These are phyloP conservation scores for Apocheima hispidaria DNA, from an alignment of 2,888 invertebrate genomes.

Conservation along the genomic window DNA sequence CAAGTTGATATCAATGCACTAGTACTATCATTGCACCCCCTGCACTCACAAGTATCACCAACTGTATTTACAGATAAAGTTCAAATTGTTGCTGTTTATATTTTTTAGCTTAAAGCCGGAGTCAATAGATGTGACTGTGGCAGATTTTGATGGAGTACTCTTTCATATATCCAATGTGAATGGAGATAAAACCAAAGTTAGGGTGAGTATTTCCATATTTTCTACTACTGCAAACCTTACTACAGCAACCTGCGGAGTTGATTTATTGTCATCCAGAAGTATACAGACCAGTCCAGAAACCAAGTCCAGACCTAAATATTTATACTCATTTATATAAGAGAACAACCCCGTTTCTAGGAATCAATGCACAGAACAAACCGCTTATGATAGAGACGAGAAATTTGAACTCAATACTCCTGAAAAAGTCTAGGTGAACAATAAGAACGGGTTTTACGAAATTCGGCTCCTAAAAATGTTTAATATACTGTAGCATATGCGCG, in stretches of 20 bases:
- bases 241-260: background rate
- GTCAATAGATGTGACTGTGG: conserved; percentile 96
- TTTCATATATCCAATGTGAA: conserved; percentile 99
- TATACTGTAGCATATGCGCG: too few species aligned
- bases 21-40: conserved; percentile 13
- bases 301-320: too few species aligned
- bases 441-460: too few species aligned
- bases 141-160: conserved; percentile 99
- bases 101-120: conserved; percentile 96
- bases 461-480: too few species aligned
- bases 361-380: too few species aligned
- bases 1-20: conserved; percentile 51
- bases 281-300: too few species aligned
- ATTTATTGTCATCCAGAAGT: background rate
- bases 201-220: conserved; percentile 88
- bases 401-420: too few species aligned
- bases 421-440: too few species aligned
- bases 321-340: too few species aligned
- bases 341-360: too few species aligned
- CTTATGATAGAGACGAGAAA: too few species aligned
- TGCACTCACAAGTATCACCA: background rate
- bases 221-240: background rate
- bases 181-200: conserved; percentile 98
- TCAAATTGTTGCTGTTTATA: conserved; percentile 37
- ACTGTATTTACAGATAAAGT: conserved; percentile 26